Evolutionary conservation across 2,113 vertebrate species (phyloP), one percentile per base, ranked within the genome.

Genomic region (Dasyprocta punctata): DNA sequence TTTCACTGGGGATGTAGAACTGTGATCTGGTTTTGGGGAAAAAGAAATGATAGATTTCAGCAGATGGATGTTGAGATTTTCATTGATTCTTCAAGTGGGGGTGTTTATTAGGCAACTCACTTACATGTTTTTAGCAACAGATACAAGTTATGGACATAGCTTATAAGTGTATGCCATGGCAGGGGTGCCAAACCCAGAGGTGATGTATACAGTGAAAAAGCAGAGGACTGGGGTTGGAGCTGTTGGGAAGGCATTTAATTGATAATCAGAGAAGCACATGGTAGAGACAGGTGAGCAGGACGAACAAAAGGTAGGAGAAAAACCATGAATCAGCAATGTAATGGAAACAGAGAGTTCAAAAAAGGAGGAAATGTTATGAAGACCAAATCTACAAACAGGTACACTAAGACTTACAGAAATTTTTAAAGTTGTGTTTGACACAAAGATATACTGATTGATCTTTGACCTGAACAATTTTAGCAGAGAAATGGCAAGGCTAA

Each of bases 51-150:
- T 28, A 63, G 44, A 86, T 73, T 92, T 94, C 80, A n/a, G 26
- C 38, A 77, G 81, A 30, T 87, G 14, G 67, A 19, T 83, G 6
- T 63, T 78, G 92, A 87, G 28, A 63, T 65, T 90, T 4, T 83
- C 92, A 69, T 56, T 90, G 44, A 24, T 83, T 86, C 61, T 89
- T 8, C 58, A 83, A 61, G n/a, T 92, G 89, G 58, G 77, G 84
- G 69, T 82, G 11, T 82, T 36, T 26, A 78, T 83, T 78, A 90
- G 75, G 33, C 12, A 90, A 95, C 22, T 58, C 44, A 33, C 7
- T 10, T 65, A 30, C 88, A 78, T 85, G 12, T 80, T 89, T 92
- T 71, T 41, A 92, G 65, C 58, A 95, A 80, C 60, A 94, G 54
- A 75, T 44, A 17, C 2, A 63, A 63, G 61, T 71, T 65, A 60